Evolutionary conservation across 2,888 invertebrate species (phyloP), one percentile per base, ranked within the genome.

Genomic region (Molorchus minor): DNA sequence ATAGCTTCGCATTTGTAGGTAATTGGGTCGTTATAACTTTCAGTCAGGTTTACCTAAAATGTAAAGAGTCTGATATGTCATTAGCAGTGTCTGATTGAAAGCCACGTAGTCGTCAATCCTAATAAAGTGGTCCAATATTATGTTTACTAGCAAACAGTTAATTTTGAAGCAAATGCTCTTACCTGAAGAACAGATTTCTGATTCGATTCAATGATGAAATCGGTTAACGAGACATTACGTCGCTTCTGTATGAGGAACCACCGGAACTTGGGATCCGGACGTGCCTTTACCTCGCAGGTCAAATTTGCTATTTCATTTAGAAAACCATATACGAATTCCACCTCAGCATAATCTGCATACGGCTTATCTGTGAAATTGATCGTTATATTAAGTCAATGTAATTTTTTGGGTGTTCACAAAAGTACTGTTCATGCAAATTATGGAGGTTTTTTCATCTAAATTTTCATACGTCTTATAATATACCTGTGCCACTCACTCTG

Each of bases 281-380:
- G 84, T 41, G 87, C 84, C 67, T 90, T 88, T 90, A 94, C 94
- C 79, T 96, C 96, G 54, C 94, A 88, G 10, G 84, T 84, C 58
- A 88, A 79, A 73, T 85, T 85, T 1, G 83, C 84, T 21, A 77
- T 79, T 13, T 87, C 86, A 35, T 82, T 83, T 44, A 85, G 68
- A 66, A 81, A 83, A 5, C 82, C 83, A 69, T 80, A 84, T 17
- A 80, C 80, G 58, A 75, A 71, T 51, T 78, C 77, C 33, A 73
- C 74, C 55, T 75, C 74, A 20, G 74, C 75, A 64, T 75, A 77
- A 12, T 69, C 65, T n/a, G n/a, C n/a, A n/a, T n/a, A n/a, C n/a
- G n/a, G n/a, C n/a, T n/a, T n/a, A n/a, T n/a, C n/a, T n/a, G n/a
- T n/a, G n/a, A n/a, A n/a, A n/a, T n/a, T n/a, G n/a, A n/a, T n/a